Evolutionary conservation across 2,113 vertebrate species (phyloP).

Genomic region (Centropristis striata): DNA sequence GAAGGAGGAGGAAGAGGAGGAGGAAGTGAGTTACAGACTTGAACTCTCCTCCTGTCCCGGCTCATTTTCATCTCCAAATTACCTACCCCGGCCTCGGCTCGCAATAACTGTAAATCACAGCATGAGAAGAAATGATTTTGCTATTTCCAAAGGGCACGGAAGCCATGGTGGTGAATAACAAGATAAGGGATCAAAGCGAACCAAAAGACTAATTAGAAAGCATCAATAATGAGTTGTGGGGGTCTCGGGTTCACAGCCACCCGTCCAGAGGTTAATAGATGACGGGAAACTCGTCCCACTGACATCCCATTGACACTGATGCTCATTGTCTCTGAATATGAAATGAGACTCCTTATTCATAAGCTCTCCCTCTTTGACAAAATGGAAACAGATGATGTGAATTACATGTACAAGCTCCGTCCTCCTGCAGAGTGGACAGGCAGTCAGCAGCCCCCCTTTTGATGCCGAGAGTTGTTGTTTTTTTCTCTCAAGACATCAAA

Average conservation of each 20-base stretch:
- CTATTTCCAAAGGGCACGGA: conserved; percentile 75
- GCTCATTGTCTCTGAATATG: conserved; percentile 50
- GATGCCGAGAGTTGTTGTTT: conserved; percentile 5
- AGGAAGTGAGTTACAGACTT: conserved; percentile 75
- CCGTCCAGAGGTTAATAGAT: conserved; percentile 76
- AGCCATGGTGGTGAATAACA: conserved; percentile 63
- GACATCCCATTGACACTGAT: conserved; percentile 60
- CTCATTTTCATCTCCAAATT: conserved; percentile 77
- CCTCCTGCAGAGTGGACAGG: conserved; percentile 15
- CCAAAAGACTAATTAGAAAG: conserved; percentile 78
- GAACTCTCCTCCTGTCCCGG: conserved; percentile 67
- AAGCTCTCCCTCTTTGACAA: conserved; percentile 33
- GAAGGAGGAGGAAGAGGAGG: conserved; percentile 42
- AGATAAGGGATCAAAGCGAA: conserved; percentile 65
- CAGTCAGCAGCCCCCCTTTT: conserved; percentile 12
- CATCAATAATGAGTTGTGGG: conserved; percentile 65
- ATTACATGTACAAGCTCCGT: conserved; percentile 36
- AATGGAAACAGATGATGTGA: conserved; percentile 49
- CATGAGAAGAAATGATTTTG: conserved; percentile 76
- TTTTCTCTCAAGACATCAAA: conserved; percentile 52
- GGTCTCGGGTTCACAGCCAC: conserved; percentile 56
- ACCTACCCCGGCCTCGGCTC: conserved; percentile 47
- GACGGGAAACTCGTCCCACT: conserved; percentile 50
- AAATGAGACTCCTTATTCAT: conserved; percentile 46
- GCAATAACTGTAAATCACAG: conserved; percentile 83